A percentile compares a stretch with the other conserved stretches of the same genome.
These are phyloP conservation scores for Ashinkailepas kermadecensis DNA, from an alignment of 2,888 invertebrate genomes.

Conservation along the genomic window DNA sequence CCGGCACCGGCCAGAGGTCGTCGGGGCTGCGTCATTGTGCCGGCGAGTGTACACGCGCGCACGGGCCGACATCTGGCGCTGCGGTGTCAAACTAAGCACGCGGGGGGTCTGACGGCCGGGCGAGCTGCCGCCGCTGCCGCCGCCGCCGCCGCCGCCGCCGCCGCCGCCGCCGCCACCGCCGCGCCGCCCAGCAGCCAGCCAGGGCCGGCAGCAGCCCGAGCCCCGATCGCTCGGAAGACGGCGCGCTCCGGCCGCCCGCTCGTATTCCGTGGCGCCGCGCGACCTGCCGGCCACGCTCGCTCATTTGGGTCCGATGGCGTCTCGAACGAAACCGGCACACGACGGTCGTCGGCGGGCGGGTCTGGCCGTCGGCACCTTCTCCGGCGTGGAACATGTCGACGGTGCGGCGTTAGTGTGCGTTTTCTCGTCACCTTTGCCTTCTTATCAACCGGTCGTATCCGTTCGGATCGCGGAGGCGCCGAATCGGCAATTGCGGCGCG, in stretches of 20 bases:
- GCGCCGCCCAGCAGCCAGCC: not conserved
- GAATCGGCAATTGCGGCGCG: not conserved
- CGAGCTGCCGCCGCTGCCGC: too few species aligned
- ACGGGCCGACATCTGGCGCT: too few species aligned
- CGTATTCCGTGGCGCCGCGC: too few species aligned
- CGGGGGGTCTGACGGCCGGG: too few species aligned
- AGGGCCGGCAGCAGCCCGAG: not conserved
- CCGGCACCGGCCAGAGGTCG: too few species aligned
- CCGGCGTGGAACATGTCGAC: not conserved
- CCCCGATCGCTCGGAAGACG: too few species aligned
- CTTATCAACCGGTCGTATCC: not conserved
- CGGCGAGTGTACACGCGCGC: too few species aligned
- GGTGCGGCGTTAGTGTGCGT: not conserved
- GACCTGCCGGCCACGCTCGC: not conserved
- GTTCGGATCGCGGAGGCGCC: not conserved
- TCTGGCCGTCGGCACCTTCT: not conserved
- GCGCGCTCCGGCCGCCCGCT: too few species aligned
- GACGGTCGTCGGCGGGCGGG: not conserved
- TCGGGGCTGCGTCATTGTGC: too few species aligned
- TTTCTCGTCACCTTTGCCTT: conserved; percentile 2
- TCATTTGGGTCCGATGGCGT: not conserved
- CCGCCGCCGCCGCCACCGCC: not conserved
- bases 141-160: not conserved
- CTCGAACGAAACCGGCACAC: not conserved
- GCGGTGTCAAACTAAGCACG: too few species aligned